Evolutionary conservation across 2,888 invertebrate genomes (phyloP).

Genomic region (Gerris lacustris): DNA sequence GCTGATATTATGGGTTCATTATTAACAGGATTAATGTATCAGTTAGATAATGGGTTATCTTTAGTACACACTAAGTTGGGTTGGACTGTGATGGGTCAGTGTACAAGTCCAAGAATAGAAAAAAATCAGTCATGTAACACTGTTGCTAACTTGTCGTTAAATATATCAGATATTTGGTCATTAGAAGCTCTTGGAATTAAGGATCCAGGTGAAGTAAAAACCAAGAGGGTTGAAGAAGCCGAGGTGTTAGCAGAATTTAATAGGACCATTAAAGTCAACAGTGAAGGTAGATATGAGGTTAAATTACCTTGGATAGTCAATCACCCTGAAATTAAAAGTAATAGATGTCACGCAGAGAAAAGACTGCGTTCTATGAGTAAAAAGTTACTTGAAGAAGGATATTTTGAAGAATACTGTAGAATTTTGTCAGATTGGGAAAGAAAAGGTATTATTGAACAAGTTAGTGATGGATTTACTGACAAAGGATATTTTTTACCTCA

Average conservation of each 20-base stretch:
- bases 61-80: conserved; percentile 31
- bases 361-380: conserved; percentile 14
- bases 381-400: neutral
- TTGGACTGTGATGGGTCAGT: conserved; percentile 31
- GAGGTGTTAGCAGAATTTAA: conserved; percentile 10
- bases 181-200: conserved; percentile 33
- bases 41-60: conserved; percentile 29
- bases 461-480: neutral
- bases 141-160: conserved; percentile 21
- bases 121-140: conserved; percentile 18
- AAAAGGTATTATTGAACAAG: conserved; percentile 8
- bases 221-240: neutral
- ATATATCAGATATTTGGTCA: conserved; percentile 32
- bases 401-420: conserved; percentile 6
- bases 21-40: conserved; percentile 26
- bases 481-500: conserved; percentile 16
- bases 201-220: conserved; percentile 28
- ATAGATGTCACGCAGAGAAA: conserved; percentile 11
- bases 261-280: conserved; percentile 10
- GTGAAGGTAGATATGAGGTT: conserved; percentile 19
- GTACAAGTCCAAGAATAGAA: conserved; percentile 19
- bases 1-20: conserved; percentile 30
- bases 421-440: conserved; percentile 2
- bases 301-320: conserved; percentile 17
- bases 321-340: conserved; percentile 13